Percentiles rank a stretch among this genome's conserved stretches.
Conservation (phyloP, 2,113 vertebrate genomes). For the Poeciliopsis retropinna region DNA sequence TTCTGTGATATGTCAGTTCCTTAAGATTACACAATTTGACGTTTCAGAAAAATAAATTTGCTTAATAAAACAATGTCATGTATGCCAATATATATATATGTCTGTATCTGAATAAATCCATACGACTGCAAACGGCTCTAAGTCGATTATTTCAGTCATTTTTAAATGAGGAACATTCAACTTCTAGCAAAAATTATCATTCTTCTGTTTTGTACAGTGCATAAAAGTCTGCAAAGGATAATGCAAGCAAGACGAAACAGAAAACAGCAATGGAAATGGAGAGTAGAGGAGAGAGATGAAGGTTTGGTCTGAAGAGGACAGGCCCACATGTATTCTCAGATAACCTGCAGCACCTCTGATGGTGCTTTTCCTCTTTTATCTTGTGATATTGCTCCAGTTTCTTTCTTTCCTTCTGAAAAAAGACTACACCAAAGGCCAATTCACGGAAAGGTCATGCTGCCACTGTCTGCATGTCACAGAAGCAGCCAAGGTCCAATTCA, state of each 20-base stretch:
- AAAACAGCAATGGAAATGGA: conserved; percentile 32
- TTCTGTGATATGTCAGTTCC: too few species aligned
- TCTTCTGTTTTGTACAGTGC: background rate
- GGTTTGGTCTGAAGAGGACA: conserved; percentile 22
- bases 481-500: conserved; percentile 7
- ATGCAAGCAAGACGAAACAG: conserved; percentile 38
- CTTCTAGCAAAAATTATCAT: background rate
- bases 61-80: too few species aligned
- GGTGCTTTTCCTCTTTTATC: conserved; percentile 19
- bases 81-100: background rate
- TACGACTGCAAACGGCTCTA: background rate
- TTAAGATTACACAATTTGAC: too few species aligned
- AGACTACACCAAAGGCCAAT: conserved; percentile 15
- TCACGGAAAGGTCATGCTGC: conserved; percentile 26
- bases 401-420: background rate
- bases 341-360: conserved; percentile 27
- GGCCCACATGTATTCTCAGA: conserved; percentile 29
- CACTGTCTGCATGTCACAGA: background rate
- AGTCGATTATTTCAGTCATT: background rate
- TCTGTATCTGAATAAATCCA: background rate
- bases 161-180: background rate
- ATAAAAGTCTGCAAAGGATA: conserved; percentile 31
- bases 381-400: conserved; percentile 13
- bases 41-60: too few species aligned
- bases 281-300: conserved; percentile 23